These are phyloP conservation scores for Streptopelia turtur DNA, from an alignment of 2,797 vertebrate species.

Conservation along the genomic window DNA sequence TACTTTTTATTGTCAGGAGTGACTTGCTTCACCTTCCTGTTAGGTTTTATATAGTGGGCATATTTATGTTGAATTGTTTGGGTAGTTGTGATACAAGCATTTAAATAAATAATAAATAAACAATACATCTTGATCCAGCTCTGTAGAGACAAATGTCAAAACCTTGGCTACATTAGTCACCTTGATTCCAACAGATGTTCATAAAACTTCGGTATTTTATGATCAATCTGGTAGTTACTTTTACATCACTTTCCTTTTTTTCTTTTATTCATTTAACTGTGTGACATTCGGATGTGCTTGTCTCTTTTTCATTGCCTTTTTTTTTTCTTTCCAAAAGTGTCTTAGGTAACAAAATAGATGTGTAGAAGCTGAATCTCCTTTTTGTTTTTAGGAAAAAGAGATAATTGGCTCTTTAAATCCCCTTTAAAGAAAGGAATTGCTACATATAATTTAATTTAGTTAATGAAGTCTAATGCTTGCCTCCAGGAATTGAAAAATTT, in stretches of 20 bases:
- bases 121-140: background rate
- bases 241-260: background rate
- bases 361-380: background rate
- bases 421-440: background rate
- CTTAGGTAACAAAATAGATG: background rate
- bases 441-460: background rate
- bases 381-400: background rate
- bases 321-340: background rate
- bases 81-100: background rate
- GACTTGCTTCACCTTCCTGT: background rate
- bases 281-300: background rate
- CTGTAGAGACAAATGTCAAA: background rate
- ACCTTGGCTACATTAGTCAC: background rate
- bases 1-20: background rate
- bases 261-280: background rate
- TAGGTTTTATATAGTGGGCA: background rate
- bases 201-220: background rate
- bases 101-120: background rate
- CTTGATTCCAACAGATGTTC: background rate
- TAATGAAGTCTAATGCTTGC: slow-evolving; percentile 54
- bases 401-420: background rate
- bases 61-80: background rate
- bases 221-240: background rate
- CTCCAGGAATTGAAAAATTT: slow-evolving; percentile 39
- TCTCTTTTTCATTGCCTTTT: background rate